A percentile compares a stretch with the other conserved stretches of the same genome.
Conservation (phyloP, 2,113 vertebrate genomes). For the Zosterops pallidus region DNA sequence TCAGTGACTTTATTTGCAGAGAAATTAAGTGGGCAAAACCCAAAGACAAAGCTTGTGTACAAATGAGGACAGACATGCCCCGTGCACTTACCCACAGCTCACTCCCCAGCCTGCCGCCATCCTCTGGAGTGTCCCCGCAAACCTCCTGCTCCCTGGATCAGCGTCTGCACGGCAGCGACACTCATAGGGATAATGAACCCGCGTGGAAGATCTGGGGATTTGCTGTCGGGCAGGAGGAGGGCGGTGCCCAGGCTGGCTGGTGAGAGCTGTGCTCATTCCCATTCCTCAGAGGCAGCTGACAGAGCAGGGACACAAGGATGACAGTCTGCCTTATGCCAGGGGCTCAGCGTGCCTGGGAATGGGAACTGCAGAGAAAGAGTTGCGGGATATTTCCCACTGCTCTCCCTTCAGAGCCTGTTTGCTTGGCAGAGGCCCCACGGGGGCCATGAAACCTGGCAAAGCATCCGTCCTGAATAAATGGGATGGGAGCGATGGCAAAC, state of each 20-base stretch:
- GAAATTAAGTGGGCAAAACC: neutral
- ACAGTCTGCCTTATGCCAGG: neutral
- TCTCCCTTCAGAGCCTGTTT: neutral
- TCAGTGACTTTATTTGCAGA: neutral
- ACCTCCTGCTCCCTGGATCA: neutral
- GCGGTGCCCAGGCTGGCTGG: neutral
- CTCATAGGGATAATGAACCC: neutral
- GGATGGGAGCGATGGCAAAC: neutral
- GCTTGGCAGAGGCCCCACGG: neutral
- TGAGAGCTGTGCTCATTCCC: neutral
- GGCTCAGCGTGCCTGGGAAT: neutral
- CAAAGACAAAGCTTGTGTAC: neutral
- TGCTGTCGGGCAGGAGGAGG: neutral
- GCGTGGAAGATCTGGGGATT: neutral
- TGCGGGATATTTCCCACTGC: neutral
- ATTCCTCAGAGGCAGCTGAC: neutral
- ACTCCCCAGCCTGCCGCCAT: neutral
- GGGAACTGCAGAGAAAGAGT: neutral
- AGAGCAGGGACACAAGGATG: neutral
- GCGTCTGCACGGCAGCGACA: neutral
- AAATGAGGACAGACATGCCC: rapidly evolving
- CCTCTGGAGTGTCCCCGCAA: neutral
- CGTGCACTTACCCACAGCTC: rapidly evolving
- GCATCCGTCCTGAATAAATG: neutral
- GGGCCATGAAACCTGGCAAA: neutral